A percentile compares a stretch with the other conserved stretches of the same genome.
These are phyloP conservation scores for Drosophila imparisetae DNA, from an alignment of 2,888 invertebrate genomes.

Conservation along the genomic window DNA sequence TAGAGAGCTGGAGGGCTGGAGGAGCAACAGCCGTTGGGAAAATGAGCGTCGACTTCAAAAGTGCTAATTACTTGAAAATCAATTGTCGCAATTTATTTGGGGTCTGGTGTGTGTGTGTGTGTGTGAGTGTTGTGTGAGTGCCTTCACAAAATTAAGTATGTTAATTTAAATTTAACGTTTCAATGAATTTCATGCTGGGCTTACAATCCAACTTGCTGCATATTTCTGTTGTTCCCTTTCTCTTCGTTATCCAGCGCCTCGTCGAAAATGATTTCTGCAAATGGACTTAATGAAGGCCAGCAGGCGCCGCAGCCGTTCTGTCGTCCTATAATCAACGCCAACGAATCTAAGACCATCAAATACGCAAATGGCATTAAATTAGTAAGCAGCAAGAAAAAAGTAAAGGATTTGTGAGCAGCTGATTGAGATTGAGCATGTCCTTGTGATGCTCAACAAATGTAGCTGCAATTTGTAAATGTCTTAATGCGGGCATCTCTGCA, in stretches of 20 bases:
- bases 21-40: constrained; percentile 35
- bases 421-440: constrained; percentile 6
- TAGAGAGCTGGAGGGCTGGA: background rate
- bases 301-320: constrained; percentile 18
- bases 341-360: constrained; percentile 50
- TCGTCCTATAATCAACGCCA: constrained; percentile 57
- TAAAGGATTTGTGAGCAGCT: constrained; percentile 21
- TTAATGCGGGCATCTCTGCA: constrained; percentile 2
- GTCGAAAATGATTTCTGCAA: constrained; percentile 50
- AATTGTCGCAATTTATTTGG: constrained; percentile 76
- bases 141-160: constrained; percentile 73
- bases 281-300: constrained; percentile 69
- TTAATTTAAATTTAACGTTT: constrained; percentile 77
- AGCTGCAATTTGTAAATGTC: constrained; percentile 17
- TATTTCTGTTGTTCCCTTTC: constrained; percentile 7
- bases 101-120: background rate
- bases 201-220: constrained; percentile 33
- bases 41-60: constrained; percentile 44
- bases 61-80: constrained; percentile 76
- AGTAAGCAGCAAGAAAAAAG: constrained; percentile 24
- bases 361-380: constrained; percentile 48
- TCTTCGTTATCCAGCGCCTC: background rate
- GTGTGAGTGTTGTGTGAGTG: constrained; percentile 10
- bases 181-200: constrained; percentile 66
- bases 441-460: constrained; percentile 12